Conservation (phyloP, 2,797 vertebrate genomes). For the Cephalopachus bancanus region DNA sequence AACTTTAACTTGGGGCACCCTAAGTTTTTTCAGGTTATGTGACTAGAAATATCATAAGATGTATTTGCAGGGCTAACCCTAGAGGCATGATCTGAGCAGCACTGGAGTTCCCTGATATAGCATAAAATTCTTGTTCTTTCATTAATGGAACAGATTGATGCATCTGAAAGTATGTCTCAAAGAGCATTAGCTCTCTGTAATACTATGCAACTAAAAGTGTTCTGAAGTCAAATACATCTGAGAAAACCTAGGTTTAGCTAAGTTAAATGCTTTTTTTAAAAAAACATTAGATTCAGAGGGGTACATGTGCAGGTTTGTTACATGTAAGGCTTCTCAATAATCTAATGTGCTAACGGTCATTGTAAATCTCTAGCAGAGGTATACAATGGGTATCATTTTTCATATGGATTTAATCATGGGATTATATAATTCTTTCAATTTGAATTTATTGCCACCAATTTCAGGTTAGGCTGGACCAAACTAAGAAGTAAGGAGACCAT, state of each 20-base stretch:
- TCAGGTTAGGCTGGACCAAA: neutral
- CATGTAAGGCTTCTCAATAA: neutral
- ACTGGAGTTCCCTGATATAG: neutral
- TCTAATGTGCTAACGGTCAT: neutral
- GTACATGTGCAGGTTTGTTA: neutral
- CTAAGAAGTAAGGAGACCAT: neutral
- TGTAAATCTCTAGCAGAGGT: neutral
- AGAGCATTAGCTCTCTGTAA: neutral
- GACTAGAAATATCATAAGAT: slow-evolving; percentile 19
- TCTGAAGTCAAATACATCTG: neutral
- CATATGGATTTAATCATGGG: neutral
- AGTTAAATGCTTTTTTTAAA: neutral
- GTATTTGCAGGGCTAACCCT: neutral
- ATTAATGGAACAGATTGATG: neutral
- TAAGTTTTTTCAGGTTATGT: neutral
- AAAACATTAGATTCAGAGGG: too few species aligned
- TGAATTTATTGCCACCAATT: neutral
- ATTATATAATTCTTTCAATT: neutral
- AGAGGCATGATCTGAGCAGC: neutral
- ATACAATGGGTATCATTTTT: neutral
- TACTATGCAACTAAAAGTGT: neutral
- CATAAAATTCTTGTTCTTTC: slow-evolving; percentile 8
- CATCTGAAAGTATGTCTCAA: neutral
- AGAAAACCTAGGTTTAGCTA: neutral
- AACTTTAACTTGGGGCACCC: neutral